Base-by-base conservation (phyloP, 2,888 invertebrate species). In the Eilema griseolum region DNA sequence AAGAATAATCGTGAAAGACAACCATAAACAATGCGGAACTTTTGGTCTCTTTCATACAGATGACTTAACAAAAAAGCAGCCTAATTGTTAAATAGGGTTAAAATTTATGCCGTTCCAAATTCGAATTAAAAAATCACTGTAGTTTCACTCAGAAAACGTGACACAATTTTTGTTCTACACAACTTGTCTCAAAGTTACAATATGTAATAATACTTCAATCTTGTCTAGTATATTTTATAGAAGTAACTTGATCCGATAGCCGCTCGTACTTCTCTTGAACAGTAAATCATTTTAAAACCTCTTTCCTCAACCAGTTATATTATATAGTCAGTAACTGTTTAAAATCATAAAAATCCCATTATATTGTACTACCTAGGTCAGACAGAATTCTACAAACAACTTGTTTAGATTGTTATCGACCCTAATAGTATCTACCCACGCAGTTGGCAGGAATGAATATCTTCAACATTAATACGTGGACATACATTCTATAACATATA, bases 391-490 rank as follows among this genome's bases (percentile, higher is more conserved):
- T 67, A 77, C 75, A 72, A 71, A 74, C 69, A 80, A 61, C 61
- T 52, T 71, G 66, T 77, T 69, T 72, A 74, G 66, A 74, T 75
- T 71, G 67, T 71, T 69, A 72, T 75, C 70, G 70, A 72, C 72
- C 46, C 61, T 77, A 71, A 68, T 69, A 71, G 60, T 67, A 41
- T 67, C 66, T 57, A 4, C 80, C 78, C 66, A 75, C 75, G 69
- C 80, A 24, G 71, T 68, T 71, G 67, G 63, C 46, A 60, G 60
- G 46, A 69, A 70, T 78, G 78, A 66, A 77, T 74, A 74, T 80
- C 28, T 37, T 70, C 28, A 56, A 70, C 57, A 28, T 16, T 68
- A 56, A 31, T 14, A 68, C 57, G 20, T 26, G 16, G 28, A 28
- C 31, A 60, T 33, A 66, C 61, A 46, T 61, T 37, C 33, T 24